Evolutionary conservation across 2,888 invertebrate genomes (phyloP).

Genomic region (Hermaeophaga mercurialis): DNA sequence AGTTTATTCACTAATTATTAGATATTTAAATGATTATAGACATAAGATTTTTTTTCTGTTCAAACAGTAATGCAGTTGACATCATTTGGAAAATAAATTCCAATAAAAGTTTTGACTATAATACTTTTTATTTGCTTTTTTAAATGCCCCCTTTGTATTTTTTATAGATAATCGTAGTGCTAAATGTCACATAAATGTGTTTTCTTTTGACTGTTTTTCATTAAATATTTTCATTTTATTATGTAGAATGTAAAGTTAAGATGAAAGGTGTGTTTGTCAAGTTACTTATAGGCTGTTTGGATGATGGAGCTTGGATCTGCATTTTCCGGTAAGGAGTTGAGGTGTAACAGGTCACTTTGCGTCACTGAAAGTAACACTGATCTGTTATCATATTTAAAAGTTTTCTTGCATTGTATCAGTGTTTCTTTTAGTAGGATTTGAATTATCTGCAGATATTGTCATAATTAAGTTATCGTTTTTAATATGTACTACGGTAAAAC

Average conservation of each 20-base stretch:
- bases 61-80: conserved; percentile 7
- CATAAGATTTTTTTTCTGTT: conserved; percentile 9
- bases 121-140: conserved; percentile 10
- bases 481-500: conserved; percentile 44
- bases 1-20: conserved; percentile 4
- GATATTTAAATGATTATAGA: conserved; percentile 13
- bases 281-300: conserved; percentile 11
- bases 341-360: not conserved
- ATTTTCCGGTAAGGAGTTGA: conserved; percentile 3
- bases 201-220: not conserved
- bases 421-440: not conserved
- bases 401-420: not conserved
- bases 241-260: conserved; percentile 14
- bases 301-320: conserved; percentile 11
- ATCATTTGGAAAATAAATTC: conserved; percentile 12
- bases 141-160: conserved; percentile 3
- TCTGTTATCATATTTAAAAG: not conserved
- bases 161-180: conserved; percentile 6
- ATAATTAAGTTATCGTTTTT: conserved; percentile 34
- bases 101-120: conserved; percentile 13
- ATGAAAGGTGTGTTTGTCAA: conserved; percentile 13
- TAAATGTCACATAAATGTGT: not conserved
- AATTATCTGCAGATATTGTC: not conserved
- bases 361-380: conserved; percentile 25
- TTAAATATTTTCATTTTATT: conserved; percentile 3